Evolutionary conservation across 2,888 invertebrate species (phyloP), one percentile per base, ranked within the genome.

Genomic region (Drosophila cognata): DNA sequence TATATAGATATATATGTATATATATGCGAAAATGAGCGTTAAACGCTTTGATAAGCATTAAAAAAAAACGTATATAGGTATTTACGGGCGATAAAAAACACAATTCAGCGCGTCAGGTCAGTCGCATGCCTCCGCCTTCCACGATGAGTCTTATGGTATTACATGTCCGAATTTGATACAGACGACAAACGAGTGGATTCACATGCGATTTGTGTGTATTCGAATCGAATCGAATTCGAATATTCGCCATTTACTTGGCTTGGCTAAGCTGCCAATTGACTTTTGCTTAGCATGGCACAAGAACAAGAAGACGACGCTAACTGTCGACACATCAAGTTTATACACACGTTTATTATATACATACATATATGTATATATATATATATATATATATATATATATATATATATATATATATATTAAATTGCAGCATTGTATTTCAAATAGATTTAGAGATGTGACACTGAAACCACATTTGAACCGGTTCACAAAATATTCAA

Each of bases 311-410:
- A 38, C 70, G 29, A 4, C 13, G 21, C 58, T 48, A 52, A 77
- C 77, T 74, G 79, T 21, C 29, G 29, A 52, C 74, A 59, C 69
- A 62, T 58, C 79, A 79, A 10, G 48, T 79, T 79, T 79, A 74
- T 62, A 62, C n/a, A n/a, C n/a, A 38, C 13, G 11, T 18, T 35
- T 21, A 25, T 46, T 18, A 35, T 21, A 25, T 21, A 21, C 21
- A 21, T 7, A 46, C 7, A 41, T n/a, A 7, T 31, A 52, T n/a
- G 2, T 1, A n/a, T 21, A 31, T 13, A 46, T 13, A 41, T n/a
- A 7, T 31, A 52, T n/a, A 4, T 1, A n/a, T 21, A 31, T 13
- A 6, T 7, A n/a, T 8, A 13, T 8, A 10, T 21, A 16, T 21
- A 5, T n/a, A 11, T 18, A n/a, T 29, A 29, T 36, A 16, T 36